Conservation (phyloP, 1,140 invertebrate genomes). For the Drosophila micromelanica region DNA sequence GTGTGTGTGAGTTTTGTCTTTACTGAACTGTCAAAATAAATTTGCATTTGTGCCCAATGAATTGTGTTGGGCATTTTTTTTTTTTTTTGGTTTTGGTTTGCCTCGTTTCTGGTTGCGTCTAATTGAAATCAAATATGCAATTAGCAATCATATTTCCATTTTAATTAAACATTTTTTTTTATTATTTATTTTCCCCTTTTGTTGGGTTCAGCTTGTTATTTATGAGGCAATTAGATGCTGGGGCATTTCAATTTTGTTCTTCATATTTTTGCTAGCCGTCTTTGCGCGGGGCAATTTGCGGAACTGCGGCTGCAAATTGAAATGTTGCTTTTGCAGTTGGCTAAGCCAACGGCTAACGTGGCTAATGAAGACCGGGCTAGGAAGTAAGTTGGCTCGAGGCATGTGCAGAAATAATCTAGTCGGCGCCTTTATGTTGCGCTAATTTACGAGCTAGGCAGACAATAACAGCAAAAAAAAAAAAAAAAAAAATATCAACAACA, state of each 20-base stretch:
- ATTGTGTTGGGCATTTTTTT: constrained; percentile 16
- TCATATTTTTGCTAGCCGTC: constrained; percentile 18
- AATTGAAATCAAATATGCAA: constrained; percentile 80
- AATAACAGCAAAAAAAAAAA: constrained; percentile 26
- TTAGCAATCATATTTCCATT: constrained; percentile 53
- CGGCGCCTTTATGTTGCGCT: constrained; percentile 57
- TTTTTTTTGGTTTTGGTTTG: not conserved
- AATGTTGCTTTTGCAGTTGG: constrained; percentile 30
- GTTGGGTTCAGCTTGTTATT: constrained; percentile 45
- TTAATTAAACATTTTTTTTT: constrained; percentile 11
- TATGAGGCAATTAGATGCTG: constrained; percentile 69
- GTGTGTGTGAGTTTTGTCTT: constrained; percentile 12
- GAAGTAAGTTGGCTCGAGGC: constrained; percentile 22
- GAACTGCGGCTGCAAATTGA: constrained; percentile 38
- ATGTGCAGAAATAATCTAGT: constrained; percentile 66
- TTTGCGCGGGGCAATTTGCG: constrained; percentile 22
- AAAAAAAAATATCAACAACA: constrained; percentile 15
- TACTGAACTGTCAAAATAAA: constrained; percentile 56
- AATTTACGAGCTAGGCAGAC: constrained; percentile 64
- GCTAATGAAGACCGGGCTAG: constrained; percentile 49
- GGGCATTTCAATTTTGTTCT: constrained; percentile 9
- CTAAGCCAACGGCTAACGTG: constrained; percentile 6
- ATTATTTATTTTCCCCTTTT: constrained; percentile 30
- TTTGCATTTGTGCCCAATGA: constrained; percentile 57
- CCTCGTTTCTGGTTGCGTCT: constrained; percentile 5